Percentiles rank a stretch among this genome's conserved stretches.
phyloP scores from a whole-genome alignment of 2,888 invertebrate genomes.

The Anoplius nigerrimus region DNA sequence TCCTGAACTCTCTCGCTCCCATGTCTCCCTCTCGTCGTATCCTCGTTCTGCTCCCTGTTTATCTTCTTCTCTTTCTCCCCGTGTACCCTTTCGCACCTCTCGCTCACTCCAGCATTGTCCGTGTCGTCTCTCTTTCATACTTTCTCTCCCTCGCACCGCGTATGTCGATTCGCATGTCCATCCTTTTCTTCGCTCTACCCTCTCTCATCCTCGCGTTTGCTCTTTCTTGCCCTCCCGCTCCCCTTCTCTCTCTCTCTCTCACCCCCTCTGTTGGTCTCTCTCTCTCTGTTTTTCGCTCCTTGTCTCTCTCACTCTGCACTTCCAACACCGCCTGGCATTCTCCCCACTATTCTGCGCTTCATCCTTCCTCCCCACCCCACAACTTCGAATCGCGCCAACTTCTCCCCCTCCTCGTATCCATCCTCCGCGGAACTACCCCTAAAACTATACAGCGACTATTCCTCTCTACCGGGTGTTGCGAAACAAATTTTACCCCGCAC shows the following conservation, averaged over 20 bases:
- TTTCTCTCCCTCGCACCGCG: background rate
- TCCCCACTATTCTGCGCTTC: slow-evolving; percentile 39
- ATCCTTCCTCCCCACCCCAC: slow-evolving; percentile 41
- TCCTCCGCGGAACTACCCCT: slow-evolving; percentile 66
- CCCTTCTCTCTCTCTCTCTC: slow-evolving; percentile 11
- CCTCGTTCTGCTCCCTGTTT: slow-evolving; percentile 1
- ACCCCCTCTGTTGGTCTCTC: slow-evolving; percentile 18
- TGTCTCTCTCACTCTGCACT: slow-evolving; percentile 25
- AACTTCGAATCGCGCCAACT: slow-evolving; percentile 70
- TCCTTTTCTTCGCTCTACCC: slow-evolving; percentile 31
- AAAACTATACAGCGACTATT: slow-evolving; percentile 70
- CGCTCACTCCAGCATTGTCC: slow-evolving; percentile 4
- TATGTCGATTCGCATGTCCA: slow-evolving; percentile 19
- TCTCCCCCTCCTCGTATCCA: slow-evolving; percentile 62
- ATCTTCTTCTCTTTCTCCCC: too few relatives aligned
- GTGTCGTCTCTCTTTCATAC: background rate
- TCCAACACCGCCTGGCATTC: slow-evolving; percentile 28
- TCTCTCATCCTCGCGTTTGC: slow-evolving; percentile 27
- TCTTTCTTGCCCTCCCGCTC: slow-evolving; percentile 23
- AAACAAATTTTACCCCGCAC: slow-evolving; percentile 43
- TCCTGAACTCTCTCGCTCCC: background rate
- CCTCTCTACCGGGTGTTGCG: slow-evolving; percentile 61
- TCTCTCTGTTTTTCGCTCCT: slow-evolving; percentile 18
- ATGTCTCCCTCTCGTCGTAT: background rate
- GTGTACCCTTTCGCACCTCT: background rate